phyloP scores from a whole-genome alignment of 2,797 vertebrate genomes.

The Melanotaenia maccullochi region DNA sequence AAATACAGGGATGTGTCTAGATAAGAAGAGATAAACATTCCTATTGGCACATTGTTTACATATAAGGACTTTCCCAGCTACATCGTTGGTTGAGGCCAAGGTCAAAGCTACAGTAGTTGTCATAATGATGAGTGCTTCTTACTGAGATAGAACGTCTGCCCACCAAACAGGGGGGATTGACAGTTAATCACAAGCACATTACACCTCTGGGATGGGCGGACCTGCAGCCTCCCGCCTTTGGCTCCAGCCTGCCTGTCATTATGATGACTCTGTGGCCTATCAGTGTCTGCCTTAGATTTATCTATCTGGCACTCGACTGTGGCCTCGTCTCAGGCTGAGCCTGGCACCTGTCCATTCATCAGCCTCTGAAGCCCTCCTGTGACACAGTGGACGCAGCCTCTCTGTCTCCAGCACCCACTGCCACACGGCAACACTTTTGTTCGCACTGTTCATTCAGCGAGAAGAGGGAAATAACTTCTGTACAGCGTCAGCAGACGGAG shows the following conservation, averaged over 20 bases:
- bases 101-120: constrained; percentile 74
- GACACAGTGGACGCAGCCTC: constrained; percentile 42
- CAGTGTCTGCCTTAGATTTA: constrained; percentile 75
- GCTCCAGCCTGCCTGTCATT: constrained; percentile 72
- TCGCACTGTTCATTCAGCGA: constrained; percentile 10
- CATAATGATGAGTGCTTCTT: constrained; percentile 78
- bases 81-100: constrained; percentile 64
- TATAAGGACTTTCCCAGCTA: constrained; percentile 20
- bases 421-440: constrained; percentile 42
- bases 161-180: constrained; percentile 75
- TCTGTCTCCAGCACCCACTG: constrained; percentile 21
- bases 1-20: neutral
- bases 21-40: constrained; percentile 5
- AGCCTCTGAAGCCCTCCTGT: constrained; percentile 57
- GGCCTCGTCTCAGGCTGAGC: constrained; percentile 60
- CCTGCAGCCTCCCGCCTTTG: constrained; percentile 65
- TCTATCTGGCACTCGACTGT: constrained; percentile 63
- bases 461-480: constrained; percentile 34
- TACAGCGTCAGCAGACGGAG: neutral
- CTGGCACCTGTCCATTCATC: constrained; percentile 75
- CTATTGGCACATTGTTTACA: constrained; percentile 13
- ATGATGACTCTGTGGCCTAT: constrained; percentile 70
- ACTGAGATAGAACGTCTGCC: constrained; percentile 73
- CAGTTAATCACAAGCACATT: constrained; percentile 85
- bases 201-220: constrained; percentile 75